Evolutionary conservation across 2,113 vertebrate species (phyloP).

Genomic region (Laticauda laticaudata): DNA sequence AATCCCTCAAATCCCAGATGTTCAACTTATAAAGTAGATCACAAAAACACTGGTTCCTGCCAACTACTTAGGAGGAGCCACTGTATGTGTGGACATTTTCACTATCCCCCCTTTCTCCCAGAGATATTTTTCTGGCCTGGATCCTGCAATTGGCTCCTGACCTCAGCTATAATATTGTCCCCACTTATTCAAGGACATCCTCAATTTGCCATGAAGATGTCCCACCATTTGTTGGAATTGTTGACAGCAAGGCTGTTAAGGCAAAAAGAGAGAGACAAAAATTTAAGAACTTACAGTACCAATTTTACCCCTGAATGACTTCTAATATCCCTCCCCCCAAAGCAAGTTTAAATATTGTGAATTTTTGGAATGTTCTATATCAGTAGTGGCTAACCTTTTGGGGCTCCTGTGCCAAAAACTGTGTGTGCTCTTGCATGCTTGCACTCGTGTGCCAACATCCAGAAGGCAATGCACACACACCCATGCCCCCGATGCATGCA

Average conservation of each 20-base stretch:
- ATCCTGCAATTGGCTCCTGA: background rate
- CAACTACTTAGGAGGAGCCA: background rate
- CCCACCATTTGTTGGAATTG: background rate
- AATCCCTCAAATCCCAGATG: background rate
- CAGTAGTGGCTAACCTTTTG: no score
- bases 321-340: background rate
- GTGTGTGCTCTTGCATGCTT: no score
- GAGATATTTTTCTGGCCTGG: background rate
- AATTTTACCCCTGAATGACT: background rate
- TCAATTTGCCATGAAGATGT: background rate
- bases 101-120: background rate
- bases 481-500: no score
- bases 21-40: background rate
- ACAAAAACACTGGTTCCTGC: background rate
- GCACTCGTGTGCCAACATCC: no score
- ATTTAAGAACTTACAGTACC: background rate
- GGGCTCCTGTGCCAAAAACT: no score
- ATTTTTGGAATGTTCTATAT: background rate
- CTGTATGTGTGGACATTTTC: background rate
- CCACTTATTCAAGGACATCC: background rate
- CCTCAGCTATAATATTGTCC: background rate
- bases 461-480: no score
- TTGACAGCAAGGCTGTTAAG: background rate
- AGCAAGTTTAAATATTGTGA: background rate
- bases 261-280: background rate